A percentile compares a stretch with the other conserved stretches of the same genome.
phyloP scores from a whole-genome alignment of 2,797 vertebrate species.

The Pelodytes ibericus region DNA sequence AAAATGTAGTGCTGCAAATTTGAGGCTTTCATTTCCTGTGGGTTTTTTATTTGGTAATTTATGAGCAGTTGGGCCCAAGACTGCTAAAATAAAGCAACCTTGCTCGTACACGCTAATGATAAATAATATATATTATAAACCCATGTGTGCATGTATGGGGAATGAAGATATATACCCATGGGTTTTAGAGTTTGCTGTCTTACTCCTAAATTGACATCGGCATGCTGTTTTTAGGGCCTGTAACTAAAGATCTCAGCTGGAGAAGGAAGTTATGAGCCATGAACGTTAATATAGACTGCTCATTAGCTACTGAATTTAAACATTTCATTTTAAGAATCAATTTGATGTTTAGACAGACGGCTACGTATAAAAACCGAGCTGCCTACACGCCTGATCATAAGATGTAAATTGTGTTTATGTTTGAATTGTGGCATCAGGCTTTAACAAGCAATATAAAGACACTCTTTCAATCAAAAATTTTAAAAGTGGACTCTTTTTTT shows the following conservation, averaged over 20 bases:
- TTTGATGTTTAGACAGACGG: conserved; percentile 24
- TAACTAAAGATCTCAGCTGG: conserved; percentile 37
- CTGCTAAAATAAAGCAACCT: neutral
- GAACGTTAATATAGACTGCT: conserved; percentile 28
- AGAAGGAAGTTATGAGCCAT: conserved; percentile 20
- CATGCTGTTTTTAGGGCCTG: conserved; percentile 29
- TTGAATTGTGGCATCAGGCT: neutral
- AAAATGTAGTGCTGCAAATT: neutral
- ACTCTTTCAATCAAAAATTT: conserved; percentile 6
- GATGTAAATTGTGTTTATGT: conserved; percentile 12
- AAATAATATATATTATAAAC: conserved; percentile 19
- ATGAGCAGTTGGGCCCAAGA: conserved; percentile 5
- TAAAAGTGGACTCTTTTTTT: neutral
- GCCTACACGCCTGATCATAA: conserved; percentile 7
- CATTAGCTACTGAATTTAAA: conserved; percentile 31
- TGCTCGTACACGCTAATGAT: neutral
- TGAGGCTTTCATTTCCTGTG: conserved; percentile 12
- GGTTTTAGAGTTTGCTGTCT: neutral
- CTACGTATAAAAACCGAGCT: neutral
- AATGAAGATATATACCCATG: conserved; percentile 9
- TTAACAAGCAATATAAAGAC: neutral
- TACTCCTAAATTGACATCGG: conserved; percentile 28
- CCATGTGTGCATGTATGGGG: neutral
- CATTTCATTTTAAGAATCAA: conserved; percentile 38
- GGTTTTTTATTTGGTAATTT: conserved; percentile 23